Evolutionary conservation across 2,888 invertebrate species (phyloP).

Genomic region (Chydorus sphaericus): DNA sequence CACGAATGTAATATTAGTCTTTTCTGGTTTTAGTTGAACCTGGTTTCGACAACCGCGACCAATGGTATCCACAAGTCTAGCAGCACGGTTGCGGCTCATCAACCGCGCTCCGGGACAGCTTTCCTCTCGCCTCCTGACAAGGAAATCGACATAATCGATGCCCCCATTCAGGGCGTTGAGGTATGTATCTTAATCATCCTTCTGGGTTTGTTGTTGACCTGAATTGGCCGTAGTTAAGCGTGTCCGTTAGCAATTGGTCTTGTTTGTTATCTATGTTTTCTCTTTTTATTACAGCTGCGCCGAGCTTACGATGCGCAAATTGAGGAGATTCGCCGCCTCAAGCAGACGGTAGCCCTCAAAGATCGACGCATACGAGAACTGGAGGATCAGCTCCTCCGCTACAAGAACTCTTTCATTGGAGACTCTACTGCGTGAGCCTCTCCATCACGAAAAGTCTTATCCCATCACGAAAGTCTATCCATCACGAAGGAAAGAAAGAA

Average conservation of each 20-base stretch:
- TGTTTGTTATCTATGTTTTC: conserved; percentile 21
- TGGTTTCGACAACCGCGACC: neutral
- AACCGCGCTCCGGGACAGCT: conserved; percentile 2
- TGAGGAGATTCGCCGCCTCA: conserved; percentile 60
- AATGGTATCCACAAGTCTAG: neutral
- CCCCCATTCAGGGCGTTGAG: conserved; percentile 17
- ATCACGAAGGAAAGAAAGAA: too few relatives aligned
- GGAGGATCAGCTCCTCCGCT: conserved; percentile 44
- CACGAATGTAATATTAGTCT: neutral
- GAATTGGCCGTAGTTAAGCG: conserved; percentile 1
- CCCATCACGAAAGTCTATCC: too few relatives aligned
- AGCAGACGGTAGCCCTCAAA: conserved; percentile 59
- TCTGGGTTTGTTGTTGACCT: neutral
- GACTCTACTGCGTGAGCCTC: conserved; percentile 1
- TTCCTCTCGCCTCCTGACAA: conserved; percentile 16
- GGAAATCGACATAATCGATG: conserved; percentile 12
- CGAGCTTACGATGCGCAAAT: conserved; percentile 40
- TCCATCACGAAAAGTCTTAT: too few relatives aligned
- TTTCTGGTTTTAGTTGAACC: neutral
- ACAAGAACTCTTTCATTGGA: conserved; percentile 3
- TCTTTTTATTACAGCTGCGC: conserved; percentile 40
- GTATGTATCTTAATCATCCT: conserved; percentile 16
- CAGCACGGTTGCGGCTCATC: neutral
- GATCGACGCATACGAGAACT: conserved; percentile 66
- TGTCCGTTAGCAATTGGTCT: conserved; percentile 9